Conservation (phyloP, 2,113 vertebrate genomes). For the Catharus minimus region DNA sequence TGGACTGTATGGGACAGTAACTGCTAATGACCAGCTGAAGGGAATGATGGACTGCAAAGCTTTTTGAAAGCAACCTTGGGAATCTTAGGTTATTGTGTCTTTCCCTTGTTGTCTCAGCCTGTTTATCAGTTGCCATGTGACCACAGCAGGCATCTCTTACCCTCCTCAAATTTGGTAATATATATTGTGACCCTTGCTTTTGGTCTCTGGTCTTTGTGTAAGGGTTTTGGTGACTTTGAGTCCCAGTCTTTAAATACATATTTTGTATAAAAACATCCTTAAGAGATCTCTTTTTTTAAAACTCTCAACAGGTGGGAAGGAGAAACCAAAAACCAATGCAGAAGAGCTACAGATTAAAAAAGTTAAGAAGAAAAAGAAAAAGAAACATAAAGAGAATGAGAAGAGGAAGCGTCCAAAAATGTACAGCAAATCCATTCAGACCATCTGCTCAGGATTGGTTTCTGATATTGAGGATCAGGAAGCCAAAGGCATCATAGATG, state of each 20-base stretch:
- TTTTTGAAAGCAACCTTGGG: neutral
- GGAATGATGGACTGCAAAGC: neutral
- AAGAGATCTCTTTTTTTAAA: neutral
- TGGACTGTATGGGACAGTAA: neutral
- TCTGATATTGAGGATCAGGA: conserved; percentile 77
- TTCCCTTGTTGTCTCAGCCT: neutral
- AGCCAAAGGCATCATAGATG: conserved; percentile 80
- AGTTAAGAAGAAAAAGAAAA: conserved; percentile 99
- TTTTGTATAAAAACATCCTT: neutral
- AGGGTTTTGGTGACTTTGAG: neutral
- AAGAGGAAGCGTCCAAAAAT: conserved; percentile 94
- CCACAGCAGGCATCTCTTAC: neutral
- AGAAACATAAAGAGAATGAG: conserved; percentile 98
- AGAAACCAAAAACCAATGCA: conserved; percentile 84
- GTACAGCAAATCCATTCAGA: conserved; percentile 96
- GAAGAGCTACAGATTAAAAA: conserved; percentile 96
- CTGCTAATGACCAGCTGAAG: neutral
- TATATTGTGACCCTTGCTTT: neutral
- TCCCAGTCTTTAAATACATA: neutral
- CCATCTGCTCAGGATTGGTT: conserved; percentile 86
- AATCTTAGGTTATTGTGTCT: neutral
- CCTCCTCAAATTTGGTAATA: neutral
- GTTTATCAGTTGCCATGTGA: neutral
- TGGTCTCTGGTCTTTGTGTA: neutral
- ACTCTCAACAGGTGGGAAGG: conserved; percentile 83